Evolutionary conservation across 2,797 vertebrate genomes (phyloP), one percentile per base, ranked within the genome.

Genomic region (Aeoliscus strigatus): DNA sequence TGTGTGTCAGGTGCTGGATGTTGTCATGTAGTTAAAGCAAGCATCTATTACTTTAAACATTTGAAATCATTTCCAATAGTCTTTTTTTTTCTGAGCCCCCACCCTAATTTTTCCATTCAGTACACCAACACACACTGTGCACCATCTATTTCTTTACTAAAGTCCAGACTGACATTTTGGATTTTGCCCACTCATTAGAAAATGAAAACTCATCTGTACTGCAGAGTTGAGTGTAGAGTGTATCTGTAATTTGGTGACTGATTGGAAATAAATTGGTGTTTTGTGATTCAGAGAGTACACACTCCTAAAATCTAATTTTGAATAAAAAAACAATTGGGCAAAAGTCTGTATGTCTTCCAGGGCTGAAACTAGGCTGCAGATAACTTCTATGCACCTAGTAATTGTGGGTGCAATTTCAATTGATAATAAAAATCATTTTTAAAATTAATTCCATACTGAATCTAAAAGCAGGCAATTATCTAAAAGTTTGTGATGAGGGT

Each of bases 1-100:
- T 50, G 6, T 39, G 15, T 53, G 50, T 62, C 63, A 39, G n/a
- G 50, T 50, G 40, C 39, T 53, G 24, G 32, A 56, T 45, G 49
- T 46, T 46, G 56, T 59, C 17, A 28, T 39, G 54, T 32, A 39
- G 23, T 21, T 45, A 40, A 51, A 61, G 39, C 15, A 52, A 66
- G 62, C 34, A 28, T 39, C 30, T 41, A 43, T 28, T 66, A 42
- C 53, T 70, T 64, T 30, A 44, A 45, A 53, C 56, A 51, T 70
- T 66, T 60, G 40, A 51, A 73, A 47, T 55, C 0, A 62, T 66
- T 70, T 61, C 36, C 53, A 35, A 62, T 45, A 60, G 16, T 56
- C 2, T 2, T 40, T 62, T 41, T 17, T 43, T 31, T 39, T 8
- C 26, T 27, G 28, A 40, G 37, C 25, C 66, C 11, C 18, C 37